phyloP scores from a whole-genome alignment of 2,797 vertebrate species.

The Mus caroli region DNA sequence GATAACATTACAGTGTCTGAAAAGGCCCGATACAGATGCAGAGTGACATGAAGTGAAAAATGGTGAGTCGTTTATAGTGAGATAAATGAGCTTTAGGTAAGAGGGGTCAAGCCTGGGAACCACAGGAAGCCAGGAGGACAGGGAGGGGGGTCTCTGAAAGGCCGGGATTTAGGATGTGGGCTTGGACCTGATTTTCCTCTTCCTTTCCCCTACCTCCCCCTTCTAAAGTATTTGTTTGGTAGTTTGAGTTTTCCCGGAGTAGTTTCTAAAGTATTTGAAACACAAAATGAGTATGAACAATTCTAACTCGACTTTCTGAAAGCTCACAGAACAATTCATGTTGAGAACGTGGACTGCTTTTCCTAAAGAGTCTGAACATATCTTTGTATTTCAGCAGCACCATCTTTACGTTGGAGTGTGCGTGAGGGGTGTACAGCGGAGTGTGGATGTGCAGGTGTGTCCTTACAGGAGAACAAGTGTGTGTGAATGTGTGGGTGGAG shows the following conservation, averaged over 20 bases:
- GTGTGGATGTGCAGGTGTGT: not conserved
- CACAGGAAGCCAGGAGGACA: not conserved
- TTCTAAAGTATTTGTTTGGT: conserved; percentile 38
- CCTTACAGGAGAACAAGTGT: not conserved
- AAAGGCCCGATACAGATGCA: conserved; percentile 9
- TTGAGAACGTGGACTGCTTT: not conserved
- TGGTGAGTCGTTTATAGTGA: not conserved
- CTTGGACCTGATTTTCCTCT: not conserved
- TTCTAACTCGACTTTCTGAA: conserved; percentile 44
- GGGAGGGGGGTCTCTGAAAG: not conserved
- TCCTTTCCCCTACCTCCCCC: not conserved
- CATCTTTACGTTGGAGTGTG: not conserved
- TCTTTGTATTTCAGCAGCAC: not conserved
- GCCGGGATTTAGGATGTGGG: not conserved
- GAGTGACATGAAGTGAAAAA: conserved; percentile 53
- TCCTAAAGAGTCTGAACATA: not conserved
- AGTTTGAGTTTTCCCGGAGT: not conserved
- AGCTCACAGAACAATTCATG: not conserved
- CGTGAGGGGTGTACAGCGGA: not conserved
- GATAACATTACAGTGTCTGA: not conserved
- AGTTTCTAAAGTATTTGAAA: not conserved
- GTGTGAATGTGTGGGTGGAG: not conserved
- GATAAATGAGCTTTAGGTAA: not conserved
- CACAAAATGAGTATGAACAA: conserved; percentile 14
- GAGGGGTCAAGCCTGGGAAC: not conserved